Evolutionary conservation across 1,140 invertebrate species (phyloP).

Genomic region (Parasteatoda tepidariorum): DNA sequence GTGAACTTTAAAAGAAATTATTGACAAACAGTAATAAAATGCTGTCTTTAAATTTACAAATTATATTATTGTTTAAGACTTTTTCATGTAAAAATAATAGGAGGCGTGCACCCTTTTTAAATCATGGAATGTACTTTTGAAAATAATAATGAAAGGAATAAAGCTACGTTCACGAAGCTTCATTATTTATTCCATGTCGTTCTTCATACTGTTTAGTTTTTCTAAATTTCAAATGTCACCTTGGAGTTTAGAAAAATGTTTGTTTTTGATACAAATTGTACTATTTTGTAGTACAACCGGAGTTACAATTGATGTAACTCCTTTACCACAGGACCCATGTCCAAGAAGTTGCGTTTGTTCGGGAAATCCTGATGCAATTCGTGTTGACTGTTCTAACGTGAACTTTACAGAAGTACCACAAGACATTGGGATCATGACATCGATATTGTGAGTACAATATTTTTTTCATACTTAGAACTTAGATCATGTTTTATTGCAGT

Average conservation of each 20-base stretch:
- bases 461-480: background rate
- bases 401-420: conserved; percentile 29
- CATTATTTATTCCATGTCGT: too few relatives aligned
- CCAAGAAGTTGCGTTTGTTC: conserved; percentile 31
- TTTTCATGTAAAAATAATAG: too few relatives aligned
- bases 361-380: conserved; percentile 28
- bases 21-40: too few relatives aligned
- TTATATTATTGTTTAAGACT: too few relatives aligned
- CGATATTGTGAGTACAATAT: conserved; percentile 42
- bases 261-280: conserved; percentile 1
- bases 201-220: background rate
- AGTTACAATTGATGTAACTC: background rate
- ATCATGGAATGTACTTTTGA: background rate
- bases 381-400: conserved; percentile 57
- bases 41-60: too few relatives aligned
- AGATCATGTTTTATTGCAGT: background rate
- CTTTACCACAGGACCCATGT: background rate
- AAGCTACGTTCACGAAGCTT: too few relatives aligned
- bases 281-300: background rate
- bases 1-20: too few relatives aligned
- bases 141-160: background rate
- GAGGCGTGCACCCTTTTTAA: too few relatives aligned
- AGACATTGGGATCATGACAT: conserved; percentile 10
- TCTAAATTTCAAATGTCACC: conserved; percentile 16
- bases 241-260: conserved; percentile 25